Evolutionary conservation across 1,140 invertebrate species (phyloP).

Genomic region (Megalopta genalis): DNA sequence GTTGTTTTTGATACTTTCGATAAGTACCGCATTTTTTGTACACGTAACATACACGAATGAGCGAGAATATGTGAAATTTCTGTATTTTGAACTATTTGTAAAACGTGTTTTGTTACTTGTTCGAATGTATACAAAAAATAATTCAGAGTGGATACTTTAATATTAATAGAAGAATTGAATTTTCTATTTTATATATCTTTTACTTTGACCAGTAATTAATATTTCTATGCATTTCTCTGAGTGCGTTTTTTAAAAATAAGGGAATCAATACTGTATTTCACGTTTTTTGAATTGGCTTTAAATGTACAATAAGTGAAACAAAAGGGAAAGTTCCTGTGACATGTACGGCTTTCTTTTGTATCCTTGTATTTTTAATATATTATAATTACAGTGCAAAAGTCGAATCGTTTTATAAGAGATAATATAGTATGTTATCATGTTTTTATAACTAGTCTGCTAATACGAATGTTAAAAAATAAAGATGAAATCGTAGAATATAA

Average conservation of each 20-base stretch:
- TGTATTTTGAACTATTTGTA: constrained; percentile 38
- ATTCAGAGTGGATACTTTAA: constrained; percentile 19
- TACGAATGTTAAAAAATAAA: background rate
- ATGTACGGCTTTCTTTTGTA: constrained; percentile 38
- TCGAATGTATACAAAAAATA: constrained; percentile 1
- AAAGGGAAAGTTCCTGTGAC: constrained; percentile 42
- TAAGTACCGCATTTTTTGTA: constrained; percentile 1
- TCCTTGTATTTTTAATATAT: constrained; percentile 12
- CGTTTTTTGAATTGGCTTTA: constrained; percentile 24
- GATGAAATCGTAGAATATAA: constrained; percentile 17
- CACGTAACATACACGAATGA: constrained; percentile 12
- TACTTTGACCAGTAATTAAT: constrained; percentile 13
- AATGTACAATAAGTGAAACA: constrained; percentile 27
- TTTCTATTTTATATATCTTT: constrained; percentile 39
- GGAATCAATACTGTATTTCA: constrained; percentile 9
- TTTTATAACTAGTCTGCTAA: constrained; percentile 43
- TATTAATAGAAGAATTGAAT: constrained; percentile 35
- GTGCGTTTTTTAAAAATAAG: constrained; percentile 20
- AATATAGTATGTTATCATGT: constrained; percentile 15
- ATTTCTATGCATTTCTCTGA: constrained; percentile 2
- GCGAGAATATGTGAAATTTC: constrained; percentile 1
- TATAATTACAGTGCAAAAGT: background rate
- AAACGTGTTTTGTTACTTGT: constrained; percentile 14
- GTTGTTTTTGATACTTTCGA: constrained; percentile 18
- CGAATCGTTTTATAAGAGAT: constrained; percentile 25